phyloP scores from a whole-genome alignment of 2,113 vertebrate genomes.

The Probosciger aterrimus region DNA sequence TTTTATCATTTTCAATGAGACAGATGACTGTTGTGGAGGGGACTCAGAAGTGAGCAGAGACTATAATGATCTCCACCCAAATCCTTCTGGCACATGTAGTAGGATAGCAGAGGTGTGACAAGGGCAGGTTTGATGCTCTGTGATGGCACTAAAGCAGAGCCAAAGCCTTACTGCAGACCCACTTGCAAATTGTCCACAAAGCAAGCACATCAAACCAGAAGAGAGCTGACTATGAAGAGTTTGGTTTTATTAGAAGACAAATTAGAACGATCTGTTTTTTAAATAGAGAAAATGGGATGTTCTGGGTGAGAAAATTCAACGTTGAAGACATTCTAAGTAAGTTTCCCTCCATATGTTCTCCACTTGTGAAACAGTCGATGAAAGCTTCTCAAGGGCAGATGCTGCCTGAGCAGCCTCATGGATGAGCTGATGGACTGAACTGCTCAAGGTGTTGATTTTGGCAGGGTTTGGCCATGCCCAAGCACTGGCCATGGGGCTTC shows the following conservation, averaged over 20 bases:
- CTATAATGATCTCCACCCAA: not conserved
- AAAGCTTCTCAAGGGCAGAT: not conserved
- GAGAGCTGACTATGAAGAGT: not conserved
- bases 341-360: not conserved
- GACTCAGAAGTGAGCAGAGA: not conserved
- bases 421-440: not conserved
- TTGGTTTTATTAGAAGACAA: not conserved
- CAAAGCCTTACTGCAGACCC: not conserved
- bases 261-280: not conserved
- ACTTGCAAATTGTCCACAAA: not conserved
- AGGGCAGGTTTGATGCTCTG: not conserved
- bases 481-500: fast-evolving
- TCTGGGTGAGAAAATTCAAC: not conserved
- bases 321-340: not conserved
- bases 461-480: not conserved
- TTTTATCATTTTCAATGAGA: not conserved
- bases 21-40: not conserved
- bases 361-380: not conserved
- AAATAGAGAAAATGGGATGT: conserved; percentile 16
- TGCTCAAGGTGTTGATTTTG: not conserved
- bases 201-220: not conserved
- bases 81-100: not conserved
- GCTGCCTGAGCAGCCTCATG: not conserved
- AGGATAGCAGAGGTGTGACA: not conserved
- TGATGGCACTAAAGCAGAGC: not conserved